Evolutionary conservation across 2,888 invertebrate genomes (phyloP).

Genomic region (Drosophila anomalata): DNA sequence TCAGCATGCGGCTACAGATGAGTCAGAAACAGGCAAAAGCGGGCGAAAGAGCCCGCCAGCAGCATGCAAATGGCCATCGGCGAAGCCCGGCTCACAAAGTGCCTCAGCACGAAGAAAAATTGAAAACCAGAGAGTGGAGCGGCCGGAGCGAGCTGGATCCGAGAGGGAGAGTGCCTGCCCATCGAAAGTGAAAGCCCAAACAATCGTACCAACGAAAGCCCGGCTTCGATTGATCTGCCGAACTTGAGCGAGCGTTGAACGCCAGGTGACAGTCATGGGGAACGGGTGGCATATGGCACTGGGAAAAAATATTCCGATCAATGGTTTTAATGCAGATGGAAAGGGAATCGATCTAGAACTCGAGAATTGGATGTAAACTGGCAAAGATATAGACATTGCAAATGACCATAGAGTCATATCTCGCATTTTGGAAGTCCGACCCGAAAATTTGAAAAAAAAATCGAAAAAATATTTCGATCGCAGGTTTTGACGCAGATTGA

Average conservation of each 20-base stretch:
- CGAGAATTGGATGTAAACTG: no score
- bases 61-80: conserved; percentile 61
- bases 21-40: conserved; percentile 34
- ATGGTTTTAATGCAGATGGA: background rate
- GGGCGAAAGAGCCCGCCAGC: conserved; percentile 38
- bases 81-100: conserved; percentile 26
- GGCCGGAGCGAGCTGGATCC: conserved; percentile 1
- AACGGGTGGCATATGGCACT: conserved; percentile 15
- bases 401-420: no score
- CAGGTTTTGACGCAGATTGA: no score
- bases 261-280: conserved; percentile 55
- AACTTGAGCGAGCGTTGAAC: conserved; percentile 58
- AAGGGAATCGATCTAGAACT: no score
- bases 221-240: conserved; percentile 64
- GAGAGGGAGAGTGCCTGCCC: conserved; percentile 31
- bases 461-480: no score
- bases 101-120: conserved; percentile 8
- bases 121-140: background rate
- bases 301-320: background rate
- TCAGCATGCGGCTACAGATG: conserved; percentile 39
- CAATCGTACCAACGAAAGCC: conserved; percentile 49
- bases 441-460: no score
- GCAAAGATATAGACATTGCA: no score
- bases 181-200: conserved; percentile 72
- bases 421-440: no score